Conservation (phyloP, 2,113 vertebrate species). For the Oncorhynchus tshawytscha region DNA sequence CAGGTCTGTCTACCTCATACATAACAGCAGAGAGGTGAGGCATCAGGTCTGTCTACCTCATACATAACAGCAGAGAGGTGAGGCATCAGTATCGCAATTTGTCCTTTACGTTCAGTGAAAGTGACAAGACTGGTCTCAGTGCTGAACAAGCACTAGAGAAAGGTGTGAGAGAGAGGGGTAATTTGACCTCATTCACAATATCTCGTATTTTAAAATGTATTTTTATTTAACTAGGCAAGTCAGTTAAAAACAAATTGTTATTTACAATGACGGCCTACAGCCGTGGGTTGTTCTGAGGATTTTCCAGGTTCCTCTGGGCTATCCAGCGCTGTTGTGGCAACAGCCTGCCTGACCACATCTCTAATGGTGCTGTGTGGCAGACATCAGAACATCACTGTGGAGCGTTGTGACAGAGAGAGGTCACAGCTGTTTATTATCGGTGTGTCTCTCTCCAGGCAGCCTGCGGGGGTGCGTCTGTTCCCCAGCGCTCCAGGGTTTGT, state of each 20-base stretch:
- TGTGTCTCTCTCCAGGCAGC: slow-evolving; percentile 76
- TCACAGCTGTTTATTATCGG: slow-evolving; percentile 51
- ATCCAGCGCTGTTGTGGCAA: slow-evolving; percentile 52
- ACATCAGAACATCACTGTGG: slow-evolving; percentile 19
- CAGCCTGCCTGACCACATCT: slow-evolving; percentile 35
- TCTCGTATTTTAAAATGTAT: neutral
- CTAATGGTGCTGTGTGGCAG: slow-evolving; percentile 23
- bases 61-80: slow-evolving; percentile 65
- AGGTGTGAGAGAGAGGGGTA: neutral
- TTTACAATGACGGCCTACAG: too few species aligned
- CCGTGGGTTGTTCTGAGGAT: neutral
- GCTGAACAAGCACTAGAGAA: slow-evolving; percentile 39
- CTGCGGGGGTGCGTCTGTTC: slow-evolving; percentile 82
- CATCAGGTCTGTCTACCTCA: too few species aligned
- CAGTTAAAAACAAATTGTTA: too few species aligned
- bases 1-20: too few species aligned
- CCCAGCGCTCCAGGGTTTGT: slow-evolving; percentile 74
- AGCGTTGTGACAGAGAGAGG: slow-evolving; percentile 40
- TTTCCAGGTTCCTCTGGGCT: neutral
- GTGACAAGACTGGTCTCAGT: neutral
- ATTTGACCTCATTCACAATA: neutral
- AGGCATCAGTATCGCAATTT: slow-evolving; percentile 21
- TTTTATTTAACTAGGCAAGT: too few species aligned
- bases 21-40: too few species aligned
- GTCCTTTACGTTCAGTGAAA: slow-evolving; percentile 44